These are phyloP conservation scores for Drosophila kepulauana DNA, from an alignment of 1,140 invertebrate species.

Conservation along the genomic window DNA sequence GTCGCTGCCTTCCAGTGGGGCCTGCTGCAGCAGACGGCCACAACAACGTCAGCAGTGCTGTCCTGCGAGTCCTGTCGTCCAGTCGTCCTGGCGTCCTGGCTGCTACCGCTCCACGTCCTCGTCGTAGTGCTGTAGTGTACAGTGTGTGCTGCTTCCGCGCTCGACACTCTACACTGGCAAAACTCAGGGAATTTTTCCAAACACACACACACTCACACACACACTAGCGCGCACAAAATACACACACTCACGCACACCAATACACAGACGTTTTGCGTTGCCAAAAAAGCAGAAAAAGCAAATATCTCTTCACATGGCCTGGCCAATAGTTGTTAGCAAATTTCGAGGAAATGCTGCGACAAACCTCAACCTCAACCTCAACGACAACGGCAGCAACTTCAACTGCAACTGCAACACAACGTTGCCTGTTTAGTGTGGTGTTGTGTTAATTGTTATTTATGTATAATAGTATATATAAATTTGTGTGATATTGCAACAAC, in stretches of 20 bases:
- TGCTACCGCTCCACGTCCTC: conserved; percentile 34
- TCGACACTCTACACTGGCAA: conserved; percentile 43
- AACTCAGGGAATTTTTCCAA: conserved; percentile 76
- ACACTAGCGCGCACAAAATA: conserved; percentile 27
- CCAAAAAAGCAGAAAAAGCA: conserved; percentile 28
- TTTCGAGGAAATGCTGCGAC: conserved; percentile 42
- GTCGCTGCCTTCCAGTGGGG: conserved; percentile 41
- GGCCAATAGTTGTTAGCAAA: conserved; percentile 29
- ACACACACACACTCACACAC: conserved; percentile 42
- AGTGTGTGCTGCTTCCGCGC: conserved; percentile 2
- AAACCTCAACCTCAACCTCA: conserved; percentile 23
- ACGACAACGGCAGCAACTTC: conserved; percentile 19
- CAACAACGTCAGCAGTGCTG: conserved; percentile 70
- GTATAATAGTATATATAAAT: conserved; percentile 75
- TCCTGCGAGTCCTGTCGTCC: conserved; percentile 48
- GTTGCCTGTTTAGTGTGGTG: conserved; percentile 44
- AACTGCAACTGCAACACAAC: conserved; percentile 24
- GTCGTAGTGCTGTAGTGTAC: neutral
- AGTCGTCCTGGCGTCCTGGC: conserved; percentile 28
- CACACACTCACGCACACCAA: conserved; percentile 18
- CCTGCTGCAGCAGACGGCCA: conserved; percentile 44
- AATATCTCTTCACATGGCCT: conserved; percentile 63
- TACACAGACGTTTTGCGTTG: conserved; percentile 14
- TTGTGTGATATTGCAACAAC: conserved; percentile 71
- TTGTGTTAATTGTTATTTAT: conserved; percentile 79